Evolutionary conservation across 2,113 vertebrate genomes (phyloP).

Genomic region (Chauna torquata): DNA sequence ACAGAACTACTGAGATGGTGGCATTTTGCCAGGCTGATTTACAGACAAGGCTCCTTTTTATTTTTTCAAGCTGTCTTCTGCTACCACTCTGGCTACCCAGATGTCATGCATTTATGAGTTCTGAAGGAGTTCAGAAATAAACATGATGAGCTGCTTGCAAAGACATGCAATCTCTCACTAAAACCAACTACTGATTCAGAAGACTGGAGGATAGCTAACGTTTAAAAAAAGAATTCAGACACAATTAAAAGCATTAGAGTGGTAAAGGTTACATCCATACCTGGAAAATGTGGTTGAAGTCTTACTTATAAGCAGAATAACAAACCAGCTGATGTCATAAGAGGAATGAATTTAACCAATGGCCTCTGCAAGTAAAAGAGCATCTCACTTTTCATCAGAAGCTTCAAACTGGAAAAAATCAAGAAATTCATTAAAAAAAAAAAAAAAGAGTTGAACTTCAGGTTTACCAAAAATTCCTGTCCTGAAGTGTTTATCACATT

Average conservation of each 20-base stretch:
- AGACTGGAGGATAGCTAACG: background rate
- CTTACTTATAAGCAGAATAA: background rate
- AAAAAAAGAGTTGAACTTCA: too few species aligned
- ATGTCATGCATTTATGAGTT: background rate
- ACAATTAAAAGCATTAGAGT: background rate
- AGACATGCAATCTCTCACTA: background rate
- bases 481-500: background rate
- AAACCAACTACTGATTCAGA: background rate
- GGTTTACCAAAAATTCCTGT: background rate
- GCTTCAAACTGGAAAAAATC: background rate
- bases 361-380: background rate
- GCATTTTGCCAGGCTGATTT: conserved; percentile 5
- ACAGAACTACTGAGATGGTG: background rate
- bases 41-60: background rate
- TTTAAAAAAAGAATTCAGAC: background rate
- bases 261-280: background rate
- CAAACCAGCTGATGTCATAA: background rate
- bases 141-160: background rate
- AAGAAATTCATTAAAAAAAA: background rate
- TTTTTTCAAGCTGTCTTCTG: conserved; percentile 32
- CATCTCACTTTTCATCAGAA: background rate
- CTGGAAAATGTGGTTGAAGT: background rate
- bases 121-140: background rate
- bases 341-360: background rate
- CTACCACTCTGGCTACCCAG: background rate